Evolutionary conservation across 2,797 vertebrate genomes (phyloP).

Genomic region (Sphaeramia orbicularis): DNA sequence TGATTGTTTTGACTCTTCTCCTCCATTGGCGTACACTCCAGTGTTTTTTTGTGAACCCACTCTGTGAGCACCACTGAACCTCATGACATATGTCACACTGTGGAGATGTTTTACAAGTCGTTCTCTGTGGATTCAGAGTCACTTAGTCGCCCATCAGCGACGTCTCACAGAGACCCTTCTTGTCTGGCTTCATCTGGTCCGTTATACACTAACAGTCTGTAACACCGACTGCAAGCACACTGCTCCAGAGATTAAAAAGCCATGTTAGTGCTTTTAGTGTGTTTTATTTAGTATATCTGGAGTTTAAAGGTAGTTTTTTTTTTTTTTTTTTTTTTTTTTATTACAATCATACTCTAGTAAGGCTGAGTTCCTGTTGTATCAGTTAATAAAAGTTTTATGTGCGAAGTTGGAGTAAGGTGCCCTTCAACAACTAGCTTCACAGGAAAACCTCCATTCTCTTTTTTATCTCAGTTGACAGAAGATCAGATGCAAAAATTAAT

Average conservation of each 20-base stretch:
- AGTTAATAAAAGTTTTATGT: constrained; percentile 71
- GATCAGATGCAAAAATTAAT: constrained; percentile 81
- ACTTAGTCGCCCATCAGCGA: constrained; percentile 59
- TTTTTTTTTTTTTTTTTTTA: constrained; percentile 45
- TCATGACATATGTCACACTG: constrained; percentile 61
- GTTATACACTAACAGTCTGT: constrained; percentile 40
- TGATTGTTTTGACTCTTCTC: constrained; percentile 44
- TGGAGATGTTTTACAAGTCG: constrained; percentile 63
- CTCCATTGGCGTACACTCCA: constrained; percentile 46
- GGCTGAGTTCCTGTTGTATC: constrained; percentile 50
- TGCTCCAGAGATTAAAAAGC: constrained; percentile 56
- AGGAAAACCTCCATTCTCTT: constrained; percentile 49
- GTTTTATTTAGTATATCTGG: constrained; percentile 57
- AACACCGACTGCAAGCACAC: constrained; percentile 46
- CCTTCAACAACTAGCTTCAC: constrained; percentile 74
- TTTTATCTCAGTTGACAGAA: constrained; percentile 74
- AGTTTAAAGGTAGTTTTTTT: too few relatives aligned
- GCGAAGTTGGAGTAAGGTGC: constrained; percentile 69
- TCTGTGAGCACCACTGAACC: constrained; percentile 58
- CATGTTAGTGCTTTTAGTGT: constrained; percentile 64
- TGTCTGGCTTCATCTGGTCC: constrained; percentile 55
- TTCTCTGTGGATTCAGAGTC: constrained; percentile 60
- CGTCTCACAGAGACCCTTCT: constrained; percentile 36
- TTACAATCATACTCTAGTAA: constrained; percentile 51
- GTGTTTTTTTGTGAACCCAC: constrained; percentile 51